Evolutionary conservation across 2,113 vertebrate genomes (phyloP).

Genomic region (Sinosuthora webbiana): DNA sequence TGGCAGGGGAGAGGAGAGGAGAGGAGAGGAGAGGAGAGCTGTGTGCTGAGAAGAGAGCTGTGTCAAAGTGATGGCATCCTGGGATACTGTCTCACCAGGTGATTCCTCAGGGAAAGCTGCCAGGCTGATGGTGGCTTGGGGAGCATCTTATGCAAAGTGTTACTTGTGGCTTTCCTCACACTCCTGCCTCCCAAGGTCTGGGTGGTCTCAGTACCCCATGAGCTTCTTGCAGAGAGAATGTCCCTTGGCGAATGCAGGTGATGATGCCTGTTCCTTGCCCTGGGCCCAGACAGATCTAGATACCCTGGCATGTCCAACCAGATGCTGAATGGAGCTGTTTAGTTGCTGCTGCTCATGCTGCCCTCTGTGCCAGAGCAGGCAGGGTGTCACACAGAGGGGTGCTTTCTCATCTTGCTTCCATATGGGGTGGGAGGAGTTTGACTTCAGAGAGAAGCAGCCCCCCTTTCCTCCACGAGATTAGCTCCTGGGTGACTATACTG

Average conservation of each 20-base stretch:
- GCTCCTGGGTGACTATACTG: neutral
- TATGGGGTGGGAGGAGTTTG: neutral
- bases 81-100: neutral
- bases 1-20: neutral
- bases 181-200: neutral
- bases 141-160: neutral
- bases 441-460: neutral
- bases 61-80: neutral
- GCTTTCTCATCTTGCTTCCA: neutral
- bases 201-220: fast-evolving
- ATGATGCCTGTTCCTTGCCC: neutral
- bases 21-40: neutral
- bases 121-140: neutral
- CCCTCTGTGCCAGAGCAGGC: neutral
- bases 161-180: neutral
- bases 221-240: neutral
- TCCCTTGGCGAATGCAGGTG: neutral
- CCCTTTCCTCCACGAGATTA: neutral
- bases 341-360: neutral
- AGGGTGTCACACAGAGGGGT: neutral
- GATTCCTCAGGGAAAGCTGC: neutral
- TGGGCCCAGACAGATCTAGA: neutral
- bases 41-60: neutral
- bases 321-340: neutral
- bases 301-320: neutral